Base-by-base conservation (phyloP, 2,888 invertebrate genomes). In the Halictus quadricinctus region DNA sequence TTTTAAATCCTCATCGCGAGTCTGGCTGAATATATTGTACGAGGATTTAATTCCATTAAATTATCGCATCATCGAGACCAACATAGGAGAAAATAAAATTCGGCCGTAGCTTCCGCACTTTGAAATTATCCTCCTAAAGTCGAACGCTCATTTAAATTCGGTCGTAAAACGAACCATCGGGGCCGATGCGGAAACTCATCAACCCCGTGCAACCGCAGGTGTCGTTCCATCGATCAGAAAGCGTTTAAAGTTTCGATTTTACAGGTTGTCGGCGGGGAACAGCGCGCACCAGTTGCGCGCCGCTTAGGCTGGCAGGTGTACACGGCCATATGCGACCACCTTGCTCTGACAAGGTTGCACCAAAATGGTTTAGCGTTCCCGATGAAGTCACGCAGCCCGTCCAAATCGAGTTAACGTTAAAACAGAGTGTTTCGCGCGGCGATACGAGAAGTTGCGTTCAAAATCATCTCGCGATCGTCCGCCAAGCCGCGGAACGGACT, bases 311-410 rank as follows among this genome's bases (percentile, higher is more conserved):
- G 84, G 84, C 90, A 90, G 90, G 90, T 90, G 90, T 80, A 64
- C 60, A 76, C 85, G 75, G 80, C 92, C 92, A 92, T 92, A 92
- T 92, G 92, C 88, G 90, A 89, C 83, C 90, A 89, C 87, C 90
- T 90, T 88, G 90, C 88, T 83, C 75, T 72, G 72, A 80, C 91
- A 91, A 92, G 92, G 92, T 91, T 90, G 90, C 87, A 89, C 88
- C 79, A 86, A 92, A 91, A 89, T 88, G 87, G 90, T 80, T 85
- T 85, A 82, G 85, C 84, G 86, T 88, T 81, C 87, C 58, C 87
- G 86, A 87, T 90, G 79, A 80, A 85, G 86, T 87, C 88, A 84
- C 88, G 81, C 73, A 36, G 50, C 15, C 72, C 58, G 70, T 58
- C 83, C 78, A 80, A 80, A 86, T 80, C 78, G 83, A 80, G 80